Percentiles rank a stretch among this genome's conserved stretches.
Evolutionary conservation across 2,113 vertebrate species (phyloP).

Genomic region (Solea senegalensis): DNA sequence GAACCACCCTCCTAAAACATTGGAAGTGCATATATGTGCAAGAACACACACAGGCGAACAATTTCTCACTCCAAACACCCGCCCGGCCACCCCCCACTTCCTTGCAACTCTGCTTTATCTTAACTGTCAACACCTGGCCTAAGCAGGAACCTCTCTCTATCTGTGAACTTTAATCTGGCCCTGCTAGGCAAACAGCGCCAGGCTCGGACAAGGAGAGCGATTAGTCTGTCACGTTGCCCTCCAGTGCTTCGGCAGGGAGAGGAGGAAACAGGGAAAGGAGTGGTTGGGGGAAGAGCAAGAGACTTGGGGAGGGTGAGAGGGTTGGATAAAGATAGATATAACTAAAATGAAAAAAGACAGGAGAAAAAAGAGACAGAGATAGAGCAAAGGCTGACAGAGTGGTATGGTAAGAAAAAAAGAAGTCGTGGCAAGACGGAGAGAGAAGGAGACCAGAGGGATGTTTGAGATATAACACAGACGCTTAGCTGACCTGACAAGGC

Average conservation of each 20-base stretch:
- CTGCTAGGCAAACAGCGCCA: constrained; percentile 76
- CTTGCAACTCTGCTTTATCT: constrained; percentile 78
- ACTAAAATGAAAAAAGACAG: neutral
- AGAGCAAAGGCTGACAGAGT: neutral
- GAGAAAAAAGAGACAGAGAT: neutral
- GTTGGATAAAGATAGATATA: constrained; percentile 31
- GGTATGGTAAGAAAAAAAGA: neutral
- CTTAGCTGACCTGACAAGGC: constrained; percentile 60
- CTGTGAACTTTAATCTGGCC: constrained; percentile 83
- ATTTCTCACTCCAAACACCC: constrained; percentile 52
- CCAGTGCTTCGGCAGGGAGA: constrained; percentile 54
- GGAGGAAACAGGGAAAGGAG: constrained; percentile 34
- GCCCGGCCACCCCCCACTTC: constrained; percentile 66
- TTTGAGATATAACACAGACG: constrained; percentile 64
- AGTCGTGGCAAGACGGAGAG: neutral
- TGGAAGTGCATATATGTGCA: constrained; percentile 49
- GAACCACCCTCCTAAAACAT: constrained; percentile 48
- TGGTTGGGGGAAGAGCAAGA: constrained; percentile 26
- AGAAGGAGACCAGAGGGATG: constrained; percentile 21
- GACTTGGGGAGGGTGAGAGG: constrained; percentile 10
- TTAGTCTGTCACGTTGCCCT: constrained; percentile 70
- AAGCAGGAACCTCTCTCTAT: constrained; percentile 80
- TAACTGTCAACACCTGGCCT: constrained; percentile 83
- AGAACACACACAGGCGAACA: constrained; percentile 58
- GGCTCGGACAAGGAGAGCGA: constrained; percentile 69